Percentiles rank a stretch among this genome's conserved stretches.
Conservation (phyloP, 1,140 invertebrate species). For the Frieseomelitta varia region DNA sequence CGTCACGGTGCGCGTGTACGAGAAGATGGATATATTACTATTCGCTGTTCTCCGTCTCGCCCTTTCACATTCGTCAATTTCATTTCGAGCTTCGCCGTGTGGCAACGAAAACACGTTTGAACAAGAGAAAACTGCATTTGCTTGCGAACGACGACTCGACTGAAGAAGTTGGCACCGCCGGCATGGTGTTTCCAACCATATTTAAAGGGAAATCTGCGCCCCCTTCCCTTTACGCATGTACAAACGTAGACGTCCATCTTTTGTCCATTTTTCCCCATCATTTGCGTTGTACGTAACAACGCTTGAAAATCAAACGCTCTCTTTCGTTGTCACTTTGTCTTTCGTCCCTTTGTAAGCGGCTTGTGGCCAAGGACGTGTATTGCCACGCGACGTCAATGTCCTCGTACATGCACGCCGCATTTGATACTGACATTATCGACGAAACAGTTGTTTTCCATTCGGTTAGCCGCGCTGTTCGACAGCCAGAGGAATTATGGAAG, state of each 20-base stretch:
- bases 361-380: conserved; percentile 12
- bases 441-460: conserved; percentile 34
- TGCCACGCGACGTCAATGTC: conserved; percentile 31
- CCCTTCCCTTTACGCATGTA: no score
- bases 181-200: background rate
- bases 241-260: conserved; percentile 4
- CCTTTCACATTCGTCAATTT: conserved; percentile 1
- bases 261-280: conserved; percentile 14
- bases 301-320: conserved; percentile 12
- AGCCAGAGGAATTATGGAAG: background rate
- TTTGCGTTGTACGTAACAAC: background rate
- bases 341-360: background rate
- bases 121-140: background rate
- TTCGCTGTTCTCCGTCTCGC: background rate
- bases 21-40: background rate
- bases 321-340: conserved; percentile 28
- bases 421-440: conserved; percentile 46
- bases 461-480: background rate
- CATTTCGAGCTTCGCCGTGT: background rate
- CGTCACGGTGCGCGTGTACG: no score
- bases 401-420: conserved; percentile 17
- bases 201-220: background rate
- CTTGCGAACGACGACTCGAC: background rate
- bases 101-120: conserved; percentile 9
- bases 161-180: conserved; percentile 1